Evolutionary conservation across 2,888 invertebrate species (phyloP), one percentile per base, ranked within the genome.

Genomic region (Prosapia bicincta): DNA sequence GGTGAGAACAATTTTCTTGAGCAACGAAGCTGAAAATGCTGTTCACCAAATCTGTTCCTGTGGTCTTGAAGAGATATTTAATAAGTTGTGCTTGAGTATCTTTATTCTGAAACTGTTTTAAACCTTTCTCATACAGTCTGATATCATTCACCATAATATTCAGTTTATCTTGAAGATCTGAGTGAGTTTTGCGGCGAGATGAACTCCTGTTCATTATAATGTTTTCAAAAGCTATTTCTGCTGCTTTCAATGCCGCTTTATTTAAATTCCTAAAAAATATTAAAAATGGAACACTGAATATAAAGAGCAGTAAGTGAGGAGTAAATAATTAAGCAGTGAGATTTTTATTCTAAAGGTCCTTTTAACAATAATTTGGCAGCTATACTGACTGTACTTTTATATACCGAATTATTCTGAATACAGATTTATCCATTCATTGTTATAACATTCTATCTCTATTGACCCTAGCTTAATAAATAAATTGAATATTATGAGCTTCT

Each of bases 51-150:
- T 98, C 97, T 28, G 92, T 89, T 68, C 95, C 94, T 68, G 95
- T 85, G 0, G 95, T 91, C 85, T 95, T 95, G 30, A 97, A 85
- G 66, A 98, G 86, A 86, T 97, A 96, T 84, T 95, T 96, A 0
- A 89, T 87, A 79, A 97, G 86, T 78, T 91, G 90, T 0, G 85
- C 79, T 84, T 95, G 94, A 23, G 79, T 77, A 10, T 87, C 87
- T 28, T 81, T 81, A 66, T 82, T 82, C 20, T 79, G 77, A 78
- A 85, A 84, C 30, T 81, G 79, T 66, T 82, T 92, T 2, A 94
- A 85, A 0, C 95, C 95, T 83, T 94, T 94, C 80, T 94, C 93
- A 84, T 93, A 95, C 38, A 94, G 85, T 80, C 93, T 89, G 32
- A 95, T 89, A 82, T 95, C 93, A 79, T 90, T 89, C 10, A 92